Base-by-base conservation (phyloP, 2,113 vertebrate genomes). In the Larimichthys crocea region DNA sequence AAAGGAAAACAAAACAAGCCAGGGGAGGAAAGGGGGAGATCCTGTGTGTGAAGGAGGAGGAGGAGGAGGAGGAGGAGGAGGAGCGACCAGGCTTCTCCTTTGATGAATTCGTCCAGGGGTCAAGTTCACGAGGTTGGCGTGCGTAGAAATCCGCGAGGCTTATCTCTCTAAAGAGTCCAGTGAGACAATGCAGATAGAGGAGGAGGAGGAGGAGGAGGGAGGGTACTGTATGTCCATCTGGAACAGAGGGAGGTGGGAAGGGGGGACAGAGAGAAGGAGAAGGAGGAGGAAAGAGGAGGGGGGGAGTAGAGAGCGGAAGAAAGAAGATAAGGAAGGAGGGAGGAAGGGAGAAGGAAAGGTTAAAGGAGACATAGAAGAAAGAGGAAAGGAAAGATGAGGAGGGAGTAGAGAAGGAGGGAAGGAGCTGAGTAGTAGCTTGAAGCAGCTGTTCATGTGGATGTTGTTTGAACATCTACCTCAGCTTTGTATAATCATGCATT, bases 81-180 rank as follows among this genome's bases (percentile, higher is more conserved):
- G 0, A 0, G 12, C 20, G 11, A 31, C 16, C 5, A 35, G 76
- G 83, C 64, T 83, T 80, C 78, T 76, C 65, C 74, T 83, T 56
- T 91, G 87, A 91, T 89, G 85, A 89, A 92, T 90, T 82, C 3
- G 35, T 77, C 72, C 75, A 67, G 82, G 31, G 90, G 85, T 92
- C 89, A 91, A 91, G 90, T 91, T 91, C 89, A 90, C 46, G 86
- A 82, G 84, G 87, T 72, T 90, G 89, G 84, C 87, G 87, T 90
- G 92, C 70, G 67, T 72, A 79, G 80, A 88, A 87, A 89, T 88
- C 90, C 59, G 11, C 3, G 20, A 73, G 55, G 85, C 86, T 91
- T 91, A 91, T 87, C 84, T 87, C 76, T 82, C 19, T 74, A 76
- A 84, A 83, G 82, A 83, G 74, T 80, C 79, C 79, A 76, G 49